A percentile compares a stretch with the other conserved stretches of the same genome.
Conservation (phyloP, 2,888 invertebrate species). For the Girardia tigrina region DNA sequence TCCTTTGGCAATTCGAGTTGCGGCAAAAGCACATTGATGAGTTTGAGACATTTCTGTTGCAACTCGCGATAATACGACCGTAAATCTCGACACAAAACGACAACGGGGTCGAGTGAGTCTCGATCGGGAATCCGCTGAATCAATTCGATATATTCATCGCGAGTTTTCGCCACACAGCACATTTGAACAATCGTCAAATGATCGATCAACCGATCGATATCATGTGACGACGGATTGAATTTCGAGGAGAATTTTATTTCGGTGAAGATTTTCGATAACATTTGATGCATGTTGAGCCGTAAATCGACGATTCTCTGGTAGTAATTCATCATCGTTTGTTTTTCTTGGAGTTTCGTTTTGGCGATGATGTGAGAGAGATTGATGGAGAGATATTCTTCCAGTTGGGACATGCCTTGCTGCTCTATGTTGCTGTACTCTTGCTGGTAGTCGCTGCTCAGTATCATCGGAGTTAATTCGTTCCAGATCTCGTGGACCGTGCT, state of each 20-base stretch:
- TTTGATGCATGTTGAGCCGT: neutral
- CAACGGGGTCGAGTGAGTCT: neutral
- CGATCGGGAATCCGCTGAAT: slow-evolving; percentile 1
- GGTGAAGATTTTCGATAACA: neutral
- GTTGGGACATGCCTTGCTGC: neutral
- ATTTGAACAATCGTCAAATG: neutral
- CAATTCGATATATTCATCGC: neutral
- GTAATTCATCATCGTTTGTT: neutral
- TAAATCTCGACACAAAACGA: slow-evolving; percentile 3
- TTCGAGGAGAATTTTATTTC: neutral
- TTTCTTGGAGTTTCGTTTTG: neutral
- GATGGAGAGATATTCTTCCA: neutral
- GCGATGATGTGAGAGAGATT: neutral
- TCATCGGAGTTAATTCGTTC: neutral
- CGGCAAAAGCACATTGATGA: neutral
- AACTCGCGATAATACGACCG: neutral
- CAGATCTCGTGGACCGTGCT: neutral
- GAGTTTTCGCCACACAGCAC: neutral
- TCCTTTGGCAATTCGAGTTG: neutral
- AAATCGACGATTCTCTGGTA: neutral
- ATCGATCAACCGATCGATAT: slow-evolving; percentile 1
- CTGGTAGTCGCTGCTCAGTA: neutral
- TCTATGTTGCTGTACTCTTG: neutral
- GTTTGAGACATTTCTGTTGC: neutral
- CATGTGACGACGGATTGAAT: neutral